These are phyloP conservation scores for Ophiothrix spiculata DNA, from an alignment of 35 echinoderm and acorn worm genomes.

Conservation along the genomic window DNA sequence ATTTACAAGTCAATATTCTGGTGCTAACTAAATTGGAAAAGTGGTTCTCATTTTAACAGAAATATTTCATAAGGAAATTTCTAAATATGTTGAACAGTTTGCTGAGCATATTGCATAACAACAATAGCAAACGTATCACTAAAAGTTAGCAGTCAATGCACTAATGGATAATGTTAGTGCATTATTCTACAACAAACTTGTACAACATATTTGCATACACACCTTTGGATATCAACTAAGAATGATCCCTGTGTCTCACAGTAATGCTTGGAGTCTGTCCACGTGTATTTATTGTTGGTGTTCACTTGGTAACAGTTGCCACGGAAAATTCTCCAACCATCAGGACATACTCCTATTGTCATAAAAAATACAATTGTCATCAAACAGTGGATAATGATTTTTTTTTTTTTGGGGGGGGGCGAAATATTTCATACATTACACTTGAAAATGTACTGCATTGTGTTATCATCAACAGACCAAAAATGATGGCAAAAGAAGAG, in stretches of 20 bases:
- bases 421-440: not conserved
- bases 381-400: not conserved
- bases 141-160: not conserved
- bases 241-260: constrained; percentile 80
- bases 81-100: too few relatives aligned
- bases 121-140: too few relatives aligned
- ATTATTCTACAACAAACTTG: not conserved
- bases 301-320: constrained; percentile 85
- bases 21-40: too few relatives aligned
- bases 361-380: constrained; percentile 16
- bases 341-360: constrained; percentile 48
- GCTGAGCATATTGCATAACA: too few relatives aligned
- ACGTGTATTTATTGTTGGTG: constrained; percentile 32
- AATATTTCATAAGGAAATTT: too few relatives aligned
- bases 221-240: constrained; percentile 58
- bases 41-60: too few relatives aligned
- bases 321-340: constrained; percentile 66
- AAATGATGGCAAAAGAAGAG: not conserved
- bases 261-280: constrained; percentile 77
- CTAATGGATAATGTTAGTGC: not conserved
- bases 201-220: not conserved
- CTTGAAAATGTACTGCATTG: not conserved
- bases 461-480: not conserved
- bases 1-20: too few relatives aligned
- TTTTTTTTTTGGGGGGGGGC: not conserved